Evolutionary conservation across 2,113 vertebrate species (phyloP), one percentile per base, ranked within the genome.

Genomic region (Patagioenas fasciata): DNA sequence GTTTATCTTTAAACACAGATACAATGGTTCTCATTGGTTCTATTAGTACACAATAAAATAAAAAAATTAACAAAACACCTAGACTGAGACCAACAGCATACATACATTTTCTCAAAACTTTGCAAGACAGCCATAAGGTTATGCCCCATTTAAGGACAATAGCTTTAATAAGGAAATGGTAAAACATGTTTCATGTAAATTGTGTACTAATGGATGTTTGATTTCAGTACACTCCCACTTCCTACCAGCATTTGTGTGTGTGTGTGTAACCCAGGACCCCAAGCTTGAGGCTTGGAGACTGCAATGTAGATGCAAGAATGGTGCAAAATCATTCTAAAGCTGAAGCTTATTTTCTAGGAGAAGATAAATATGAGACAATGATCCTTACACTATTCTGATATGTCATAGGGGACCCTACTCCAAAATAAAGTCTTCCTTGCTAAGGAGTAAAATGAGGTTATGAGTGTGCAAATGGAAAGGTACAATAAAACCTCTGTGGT

Each of bases 391-490:
- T 73, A 38, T 61, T 82, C 34, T 72, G 7, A 56, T 72, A 80
- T 38, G 17, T 34, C 36, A 60, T 0, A 0, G 6, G 3, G 9
- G 4, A 61, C 11, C 6, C 21, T 70, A 50, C 78, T 62, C n/a
- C 44, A 88, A 70, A 88, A 83, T 34, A 57, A 66, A 51, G 3
- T 38, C 36, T 66, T 86, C 36, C 42, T 62, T 83, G 4, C 25
- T 77, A 58, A 80, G 25, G 47, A 70, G 32, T 72, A 80, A 93
- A 90, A 69, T 40, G 25, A 65, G 51, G 5, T 44, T 73, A 20
- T 19, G 14, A 70, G 29, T 24, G 15, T 73, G n/a, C 32, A 80
- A 92, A 75, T n/a, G 26, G 16, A 88, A 88, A 65, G 11, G 11
- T 42, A 61, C 23, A 69, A 38, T 50, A 77, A 65, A 69, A 8